Conservation (phyloP, 2,888 invertebrate species). For the Hymenopus coronatus region DNA sequence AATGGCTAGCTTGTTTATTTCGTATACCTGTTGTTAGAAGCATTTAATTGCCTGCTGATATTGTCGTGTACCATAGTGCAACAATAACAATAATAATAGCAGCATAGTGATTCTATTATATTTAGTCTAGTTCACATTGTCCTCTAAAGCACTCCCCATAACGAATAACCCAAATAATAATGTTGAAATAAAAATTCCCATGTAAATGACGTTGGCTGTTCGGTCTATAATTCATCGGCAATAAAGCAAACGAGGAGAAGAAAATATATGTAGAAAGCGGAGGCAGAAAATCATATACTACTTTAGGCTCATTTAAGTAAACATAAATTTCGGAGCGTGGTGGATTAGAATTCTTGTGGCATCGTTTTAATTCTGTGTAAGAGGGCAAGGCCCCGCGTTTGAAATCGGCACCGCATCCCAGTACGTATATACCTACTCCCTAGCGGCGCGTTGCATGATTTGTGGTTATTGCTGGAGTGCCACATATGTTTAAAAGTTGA, state of each 20-base stretch:
- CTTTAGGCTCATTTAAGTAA: conserved; percentile 14
- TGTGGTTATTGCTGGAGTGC: conserved; percentile 25
- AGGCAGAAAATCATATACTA: background rate
- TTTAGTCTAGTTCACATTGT: no score
- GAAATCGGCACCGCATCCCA: conserved; percentile 10
- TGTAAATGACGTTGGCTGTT: background rate
- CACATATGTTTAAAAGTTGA: conserved; percentile 29
- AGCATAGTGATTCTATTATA: no score
- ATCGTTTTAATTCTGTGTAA: conserved; percentile 2
- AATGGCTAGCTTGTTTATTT: no score
- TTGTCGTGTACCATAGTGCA: no score
- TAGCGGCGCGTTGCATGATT: conserved; percentile 18
- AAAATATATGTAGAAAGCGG: background rate
- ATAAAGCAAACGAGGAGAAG: conserved; percentile 1
- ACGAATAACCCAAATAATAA: background rate
- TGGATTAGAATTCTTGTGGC: background rate
- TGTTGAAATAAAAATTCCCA: background rate
- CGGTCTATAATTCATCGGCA: background rate
- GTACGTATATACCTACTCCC: background rate
- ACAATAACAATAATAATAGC: no score
- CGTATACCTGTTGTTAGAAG: no score
- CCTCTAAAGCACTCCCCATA: background rate
- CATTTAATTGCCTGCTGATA: no score
- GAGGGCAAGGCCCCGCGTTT: conserved; percentile 1
- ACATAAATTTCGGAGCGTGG: background rate